Conservation (phyloP, 2,113 vertebrate genomes). For the Hirundichthys speculiger region DNA sequence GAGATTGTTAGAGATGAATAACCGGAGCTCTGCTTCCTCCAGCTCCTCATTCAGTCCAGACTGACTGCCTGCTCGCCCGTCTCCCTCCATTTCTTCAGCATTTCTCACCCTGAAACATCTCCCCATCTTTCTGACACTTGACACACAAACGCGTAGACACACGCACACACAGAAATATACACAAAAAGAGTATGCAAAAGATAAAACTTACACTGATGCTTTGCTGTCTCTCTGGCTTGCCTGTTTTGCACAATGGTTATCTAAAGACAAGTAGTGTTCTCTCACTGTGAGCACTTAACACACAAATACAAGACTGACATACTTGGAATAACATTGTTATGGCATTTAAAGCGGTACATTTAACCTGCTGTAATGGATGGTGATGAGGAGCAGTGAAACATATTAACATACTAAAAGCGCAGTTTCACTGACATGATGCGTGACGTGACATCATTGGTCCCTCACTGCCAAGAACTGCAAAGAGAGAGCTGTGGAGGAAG, state of each 20-base stretch:
- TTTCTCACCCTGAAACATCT: slow-evolving; percentile 26
- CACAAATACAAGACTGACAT: slow-evolving; percentile 8
- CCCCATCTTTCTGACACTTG: slow-evolving; percentile 29
- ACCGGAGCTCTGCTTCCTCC: slow-evolving; percentile 9
- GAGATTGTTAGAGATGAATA: slow-evolving; percentile 13
- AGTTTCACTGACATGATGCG: slow-evolving; percentile 10
- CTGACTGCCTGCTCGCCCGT: slow-evolving; percentile 7
- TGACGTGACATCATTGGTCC: slow-evolving; percentile 14
- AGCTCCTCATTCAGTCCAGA: slow-evolving; percentile 15
- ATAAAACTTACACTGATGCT: slow-evolving; percentile 24
- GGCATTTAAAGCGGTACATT: slow-evolving; percentile 31
- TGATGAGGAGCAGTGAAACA: slow-evolving; percentile 18
- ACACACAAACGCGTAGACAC: slow-evolving; percentile 23
- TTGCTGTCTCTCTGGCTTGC: slow-evolving; percentile 24
- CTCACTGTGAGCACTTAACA: neutral
- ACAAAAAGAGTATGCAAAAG: slow-evolving; percentile 10
- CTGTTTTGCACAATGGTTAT: slow-evolving; percentile 39
- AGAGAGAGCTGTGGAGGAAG: slow-evolving; percentile 1
- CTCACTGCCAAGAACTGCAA: slow-evolving; percentile 5
- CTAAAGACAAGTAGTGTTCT: slow-evolving; percentile 31
- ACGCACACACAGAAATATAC: slow-evolving; percentile 16
- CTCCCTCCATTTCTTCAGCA: slow-evolving; percentile 32
- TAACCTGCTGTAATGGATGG: slow-evolving; percentile 10
- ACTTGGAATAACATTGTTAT: slow-evolving; percentile 2
- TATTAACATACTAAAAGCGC: slow-evolving; percentile 16